Evolutionary conservation across 2,797 vertebrate species (phyloP).

Genomic region (Arctocebus calabarensis): DNA sequence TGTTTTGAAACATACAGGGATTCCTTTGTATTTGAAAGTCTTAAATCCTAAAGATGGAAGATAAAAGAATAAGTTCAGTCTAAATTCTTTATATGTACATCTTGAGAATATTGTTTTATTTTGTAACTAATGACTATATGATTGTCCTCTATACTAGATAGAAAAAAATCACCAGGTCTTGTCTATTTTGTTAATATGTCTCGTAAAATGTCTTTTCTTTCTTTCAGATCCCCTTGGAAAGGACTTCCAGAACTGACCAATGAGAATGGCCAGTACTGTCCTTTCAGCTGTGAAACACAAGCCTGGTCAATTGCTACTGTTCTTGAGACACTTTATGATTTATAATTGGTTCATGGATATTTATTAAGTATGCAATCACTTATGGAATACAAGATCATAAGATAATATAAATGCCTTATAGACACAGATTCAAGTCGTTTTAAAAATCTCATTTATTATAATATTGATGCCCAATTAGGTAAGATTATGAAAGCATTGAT

Average conservation of each 20-base stretch:
- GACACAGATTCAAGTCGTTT: conserved; percentile 58
- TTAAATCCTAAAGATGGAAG: conserved; percentile 8
- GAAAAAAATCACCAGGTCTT: neutral
- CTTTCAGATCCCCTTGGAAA: conserved; percentile 95
- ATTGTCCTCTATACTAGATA: neutral
- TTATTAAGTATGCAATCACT: conserved; percentile 67
- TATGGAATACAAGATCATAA: conserved; percentile 76
- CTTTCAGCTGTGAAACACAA: conserved; percentile 98
- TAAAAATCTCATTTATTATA: neutral
- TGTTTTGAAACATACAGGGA: neutral
- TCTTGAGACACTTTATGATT: conserved; percentile 95
- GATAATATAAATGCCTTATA: conserved; percentile 71
- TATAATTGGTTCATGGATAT: conserved; percentile 81
- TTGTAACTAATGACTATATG: neutral
- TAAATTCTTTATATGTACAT: neutral
- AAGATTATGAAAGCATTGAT: neutral
- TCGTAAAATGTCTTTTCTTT: conserved; percentile 45
- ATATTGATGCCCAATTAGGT: neutral
- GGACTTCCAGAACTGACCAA: conserved; percentile 98
- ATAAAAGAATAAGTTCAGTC: neutral
- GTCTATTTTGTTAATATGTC: neutral
- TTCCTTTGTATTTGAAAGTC: conserved; percentile 8
- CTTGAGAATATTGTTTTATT: neutral
- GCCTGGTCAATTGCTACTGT: conserved; percentile 95
- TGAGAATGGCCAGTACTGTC: conserved; percentile 95